Base-by-base conservation (phyloP, 2,113 vertebrate genomes). In the Carlito syrichta region DNA sequence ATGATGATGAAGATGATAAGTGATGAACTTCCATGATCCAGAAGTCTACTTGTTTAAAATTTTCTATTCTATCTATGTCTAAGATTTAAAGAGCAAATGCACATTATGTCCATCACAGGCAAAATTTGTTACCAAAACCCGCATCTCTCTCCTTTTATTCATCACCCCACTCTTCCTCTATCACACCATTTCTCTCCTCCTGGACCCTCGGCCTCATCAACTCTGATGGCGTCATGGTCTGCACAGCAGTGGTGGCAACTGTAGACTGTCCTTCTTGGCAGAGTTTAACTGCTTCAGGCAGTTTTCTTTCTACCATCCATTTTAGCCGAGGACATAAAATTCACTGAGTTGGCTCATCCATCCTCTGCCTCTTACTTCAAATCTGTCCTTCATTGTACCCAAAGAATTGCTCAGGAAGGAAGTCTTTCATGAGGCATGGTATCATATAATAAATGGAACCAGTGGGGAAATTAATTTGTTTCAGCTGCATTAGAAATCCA, bases 401-500 rank as follows among this genome's bases (percentile, higher is more conserved):
- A 77, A 58, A 84, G 50, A 95, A 87, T 85, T 94, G 19, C 45
- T 32, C 45, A 60, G 56, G 40, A 96, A 95, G 20, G 11, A 87
- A 95, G 35, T 73, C 23, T 86, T 86, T 86, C 95, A 94, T 43
- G n/a, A 82, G 16, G 20, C 25, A 56, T 23, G 1, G 60, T 85
- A 93, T 78, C 62, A 76, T 81, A 86, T 95, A 96, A 63, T 77
- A 89, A 93, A 66, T 54, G 66, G 5, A 94, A 89, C n/a, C 60
- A 52, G n/a, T 35, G 32, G 35, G 71, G 25, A 93, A 83, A 95
- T 84, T 68, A 95, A 83, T 77, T 81, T 90, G 40, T 68, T 83
- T 81, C 73, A n/a, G 16, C 35, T 43, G 11, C 38, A 48, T 74
- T 69, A 89, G 56, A 93, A 93, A 94, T 63, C 14, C 52, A 62